Conservation (phyloP, 2,113 vertebrate species). For the Centropristis striata region DNA sequence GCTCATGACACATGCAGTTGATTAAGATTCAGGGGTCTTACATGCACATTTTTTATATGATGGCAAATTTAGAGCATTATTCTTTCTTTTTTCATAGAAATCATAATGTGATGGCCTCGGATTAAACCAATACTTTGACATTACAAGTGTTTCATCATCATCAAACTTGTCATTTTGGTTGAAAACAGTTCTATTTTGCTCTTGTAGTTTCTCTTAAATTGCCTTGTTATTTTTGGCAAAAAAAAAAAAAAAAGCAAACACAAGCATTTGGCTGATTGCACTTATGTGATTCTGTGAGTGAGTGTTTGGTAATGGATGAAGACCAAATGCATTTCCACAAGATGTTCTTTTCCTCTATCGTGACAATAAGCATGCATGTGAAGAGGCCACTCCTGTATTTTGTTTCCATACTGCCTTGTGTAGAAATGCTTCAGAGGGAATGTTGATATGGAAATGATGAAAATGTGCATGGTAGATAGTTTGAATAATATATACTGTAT, state of each 20-base stretch:
- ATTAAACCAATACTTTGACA: not conserved
- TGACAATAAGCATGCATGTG: not conserved
- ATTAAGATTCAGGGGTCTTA: slow-evolving; percentile 33
- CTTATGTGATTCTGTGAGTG: not conserved
- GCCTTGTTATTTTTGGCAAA: not conserved
- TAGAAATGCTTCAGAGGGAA: slow-evolving; percentile 8
- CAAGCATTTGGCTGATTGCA: not conserved
- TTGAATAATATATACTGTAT: slow-evolving; percentile 12
- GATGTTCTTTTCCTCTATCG: slow-evolving; percentile 1
- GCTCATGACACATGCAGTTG: slow-evolving; percentile 14
- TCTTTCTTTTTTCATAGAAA: not conserved
- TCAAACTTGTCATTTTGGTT: not conserved
- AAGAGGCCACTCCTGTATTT: slow-evolving; percentile 41
- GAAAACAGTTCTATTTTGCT: not conserved
- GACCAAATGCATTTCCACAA: slow-evolving; percentile 23
- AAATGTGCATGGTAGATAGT: slow-evolving; percentile 24
- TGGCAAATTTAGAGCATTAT: not conserved
- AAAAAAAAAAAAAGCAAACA: not conserved
- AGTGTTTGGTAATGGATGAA: slow-evolving; percentile 7
- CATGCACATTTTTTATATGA: slow-evolving; percentile 13
- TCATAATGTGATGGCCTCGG: not conserved
- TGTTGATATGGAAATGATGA: slow-evolving; percentile 11
- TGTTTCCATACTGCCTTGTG: slow-evolving; percentile 18
- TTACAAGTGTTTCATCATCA: not conserved
- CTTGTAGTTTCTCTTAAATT: not conserved